These are phyloP conservation scores for Diachrysia chrysitis DNA, from an alignment of 2,888 invertebrate genomes.

Conservation along the genomic window DNA sequence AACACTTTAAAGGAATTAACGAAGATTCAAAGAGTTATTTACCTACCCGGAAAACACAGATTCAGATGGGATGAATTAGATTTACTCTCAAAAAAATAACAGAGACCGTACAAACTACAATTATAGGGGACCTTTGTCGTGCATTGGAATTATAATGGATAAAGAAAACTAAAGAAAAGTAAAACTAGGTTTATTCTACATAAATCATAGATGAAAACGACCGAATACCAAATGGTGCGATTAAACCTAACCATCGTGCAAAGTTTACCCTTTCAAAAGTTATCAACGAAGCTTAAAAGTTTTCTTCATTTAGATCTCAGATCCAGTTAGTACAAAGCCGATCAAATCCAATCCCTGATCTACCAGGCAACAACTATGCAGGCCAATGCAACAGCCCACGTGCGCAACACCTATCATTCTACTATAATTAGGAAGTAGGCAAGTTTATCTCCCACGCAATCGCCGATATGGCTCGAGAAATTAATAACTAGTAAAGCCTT, in stretches of 20 bases:
- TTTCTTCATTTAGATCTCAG: not conserved
- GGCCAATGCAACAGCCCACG: constrained; percentile 83
- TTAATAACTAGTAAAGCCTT: constrained; percentile 75
- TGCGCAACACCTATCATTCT: constrained; percentile 67
- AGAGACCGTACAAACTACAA: no score
- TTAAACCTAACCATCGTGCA: no score
- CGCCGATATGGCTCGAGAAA: constrained; percentile 77
- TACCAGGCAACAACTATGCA: constrained; percentile 63
- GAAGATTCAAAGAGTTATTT: not conserved
- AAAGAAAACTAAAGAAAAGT: no score
- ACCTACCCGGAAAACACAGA: no score
- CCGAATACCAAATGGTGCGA: no score
- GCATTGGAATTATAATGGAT: no score
- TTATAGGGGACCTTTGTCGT: no score
- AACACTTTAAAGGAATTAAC: constrained; percentile 2
- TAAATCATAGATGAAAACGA: no score
- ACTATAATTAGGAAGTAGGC: constrained; percentile 82
- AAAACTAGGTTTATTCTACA: no score
- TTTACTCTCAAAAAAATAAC: no score
- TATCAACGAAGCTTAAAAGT: not conserved
- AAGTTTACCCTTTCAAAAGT: not conserved
- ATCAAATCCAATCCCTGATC: constrained; percentile 39
- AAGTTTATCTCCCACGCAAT: constrained; percentile 71
- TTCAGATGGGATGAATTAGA: no score
- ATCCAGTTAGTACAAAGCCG: not conserved